These are phyloP conservation scores for Chiloscyllium punctatum DNA, from an alignment of 2,797 vertebrate species.

Conservation along the genomic window DNA sequence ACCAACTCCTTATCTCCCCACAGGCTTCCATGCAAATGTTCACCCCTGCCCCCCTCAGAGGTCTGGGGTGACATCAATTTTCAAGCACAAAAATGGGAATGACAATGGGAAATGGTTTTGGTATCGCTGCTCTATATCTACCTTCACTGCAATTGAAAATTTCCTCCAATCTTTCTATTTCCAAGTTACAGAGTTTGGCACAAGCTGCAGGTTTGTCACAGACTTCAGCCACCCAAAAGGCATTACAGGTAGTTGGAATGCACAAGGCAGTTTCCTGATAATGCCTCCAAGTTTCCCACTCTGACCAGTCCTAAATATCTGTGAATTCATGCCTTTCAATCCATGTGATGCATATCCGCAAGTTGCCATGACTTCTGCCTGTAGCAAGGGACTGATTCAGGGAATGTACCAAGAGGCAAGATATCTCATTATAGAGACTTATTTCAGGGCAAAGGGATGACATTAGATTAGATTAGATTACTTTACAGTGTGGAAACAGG, in stretches of 20 bases:
- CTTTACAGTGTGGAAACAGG: too few relatives aligned
- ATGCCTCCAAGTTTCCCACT: neutral
- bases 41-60: too few relatives aligned
- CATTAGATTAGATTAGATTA: too few relatives aligned
- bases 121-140: too few relatives aligned
- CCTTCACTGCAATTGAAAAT: too few relatives aligned
- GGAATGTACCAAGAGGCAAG: neutral
- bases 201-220: neutral
- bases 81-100: too few relatives aligned
- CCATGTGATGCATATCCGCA: neutral
- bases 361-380: neutral
- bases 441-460: neutral
- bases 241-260: neutral
- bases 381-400: neutral
- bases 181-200: neutral
- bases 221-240: neutral
- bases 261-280: neutral
- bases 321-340: neutral
- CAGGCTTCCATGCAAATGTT: too few relatives aligned
- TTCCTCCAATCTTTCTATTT: neutral
- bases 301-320: neutral
- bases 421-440: neutral
- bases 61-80: too few relatives aligned
- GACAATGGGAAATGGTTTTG: too few relatives aligned
- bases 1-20: too few relatives aligned